Conservation (phyloP, 2,113 vertebrate species). For the Tragelaphus strepsiceros region DNA sequence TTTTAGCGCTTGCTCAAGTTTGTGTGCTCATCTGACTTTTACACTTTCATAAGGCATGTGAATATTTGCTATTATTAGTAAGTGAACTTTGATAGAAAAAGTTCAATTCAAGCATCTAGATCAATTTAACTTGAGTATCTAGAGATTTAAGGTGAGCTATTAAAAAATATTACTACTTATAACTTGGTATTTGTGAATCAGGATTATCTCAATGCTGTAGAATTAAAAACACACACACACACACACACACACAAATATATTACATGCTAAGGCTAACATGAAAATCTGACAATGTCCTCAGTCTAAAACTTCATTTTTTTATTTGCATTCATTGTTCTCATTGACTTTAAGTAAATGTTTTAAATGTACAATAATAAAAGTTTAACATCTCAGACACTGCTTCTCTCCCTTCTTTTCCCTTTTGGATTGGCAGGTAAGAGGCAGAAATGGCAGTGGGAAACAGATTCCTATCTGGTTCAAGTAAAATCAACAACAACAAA, state of each 20-base stretch:
- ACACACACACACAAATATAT: neutral
- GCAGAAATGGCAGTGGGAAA: neutral
- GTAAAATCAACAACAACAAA: neutral
- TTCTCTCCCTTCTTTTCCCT: neutral
- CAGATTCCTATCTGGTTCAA: neutral
- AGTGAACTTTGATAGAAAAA: constrained; percentile 11
- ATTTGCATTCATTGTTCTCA: neutral
- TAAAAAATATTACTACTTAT: constrained; percentile 2
- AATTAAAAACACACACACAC: neutral
- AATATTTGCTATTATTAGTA: neutral
- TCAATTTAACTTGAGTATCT: neutral
- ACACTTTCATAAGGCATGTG: neutral
- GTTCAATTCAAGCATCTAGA: constrained; percentile 13
- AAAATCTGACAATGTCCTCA: constrained; percentile 18
- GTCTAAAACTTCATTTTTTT: neutral
- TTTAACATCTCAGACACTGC: neutral
- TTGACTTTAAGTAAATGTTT: neutral
- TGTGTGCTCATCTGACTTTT: neutral
- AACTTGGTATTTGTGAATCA: neutral
- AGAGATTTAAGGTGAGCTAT: constrained; percentile 4
- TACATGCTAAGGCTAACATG: neutral
- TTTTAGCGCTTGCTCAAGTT: neutral
- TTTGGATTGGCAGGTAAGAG: neutral
- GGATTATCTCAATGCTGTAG: neutral
- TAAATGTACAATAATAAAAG: neutral